Conservation (phyloP, 2,113 vertebrate species). For the Eurystomus gularis region DNA sequence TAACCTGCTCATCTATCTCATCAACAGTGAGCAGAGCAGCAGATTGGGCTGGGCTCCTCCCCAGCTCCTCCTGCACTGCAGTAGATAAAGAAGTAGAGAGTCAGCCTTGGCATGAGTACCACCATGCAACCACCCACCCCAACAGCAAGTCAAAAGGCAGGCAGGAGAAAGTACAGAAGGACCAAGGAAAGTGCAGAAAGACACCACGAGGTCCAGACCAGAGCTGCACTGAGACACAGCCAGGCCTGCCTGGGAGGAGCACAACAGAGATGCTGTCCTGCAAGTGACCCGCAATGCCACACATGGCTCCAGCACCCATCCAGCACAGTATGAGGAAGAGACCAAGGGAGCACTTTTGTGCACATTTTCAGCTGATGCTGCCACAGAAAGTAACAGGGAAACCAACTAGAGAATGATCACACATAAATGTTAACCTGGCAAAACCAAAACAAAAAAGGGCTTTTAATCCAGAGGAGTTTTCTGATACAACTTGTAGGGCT, state of each 20-base stretch:
- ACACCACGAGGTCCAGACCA: rapidly evolving
- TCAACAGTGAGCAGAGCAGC: not conserved
- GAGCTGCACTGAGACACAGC: rapidly evolving
- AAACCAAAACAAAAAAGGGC: not conserved
- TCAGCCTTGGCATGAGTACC: not conserved
- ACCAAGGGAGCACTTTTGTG: rapidly evolving
- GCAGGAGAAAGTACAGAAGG: not conserved
- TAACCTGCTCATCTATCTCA: not conserved
- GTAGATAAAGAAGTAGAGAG: not conserved
- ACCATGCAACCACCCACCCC: not conserved
- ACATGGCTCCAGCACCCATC: not conserved
- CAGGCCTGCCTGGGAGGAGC: not conserved
- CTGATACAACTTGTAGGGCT: not conserved
- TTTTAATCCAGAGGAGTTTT: not conserved
- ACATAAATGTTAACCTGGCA: not conserved
- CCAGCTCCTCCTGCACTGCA: not conserved
- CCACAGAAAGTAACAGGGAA: not conserved
- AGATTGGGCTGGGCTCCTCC: not conserved
- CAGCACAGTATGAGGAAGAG: not conserved
- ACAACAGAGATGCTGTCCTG: not conserved
- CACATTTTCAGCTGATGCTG: not conserved
- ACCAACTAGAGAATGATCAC: not conserved
- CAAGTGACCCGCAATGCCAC: not conserved
- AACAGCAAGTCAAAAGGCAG: not conserved
- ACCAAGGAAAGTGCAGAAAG: not conserved